These are phyloP conservation scores for Crossocerus cetratus DNA, from an alignment of 2,888 invertebrate species.

Conservation along the genomic window DNA sequence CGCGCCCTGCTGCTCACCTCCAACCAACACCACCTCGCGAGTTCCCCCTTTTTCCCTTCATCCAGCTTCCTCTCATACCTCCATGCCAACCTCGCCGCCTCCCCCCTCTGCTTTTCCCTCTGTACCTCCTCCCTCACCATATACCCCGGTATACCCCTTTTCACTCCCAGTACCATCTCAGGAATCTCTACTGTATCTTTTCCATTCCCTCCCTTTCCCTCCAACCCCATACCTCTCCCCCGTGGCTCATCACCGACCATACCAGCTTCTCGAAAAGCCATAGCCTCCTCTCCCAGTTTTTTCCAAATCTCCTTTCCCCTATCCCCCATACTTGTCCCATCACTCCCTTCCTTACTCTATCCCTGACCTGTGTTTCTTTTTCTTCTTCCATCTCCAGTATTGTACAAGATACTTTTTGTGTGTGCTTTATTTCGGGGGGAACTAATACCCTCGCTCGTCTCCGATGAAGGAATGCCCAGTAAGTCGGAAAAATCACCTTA, in stretches of 20 bases:
- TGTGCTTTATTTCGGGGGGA: no score
- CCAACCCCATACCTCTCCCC: background rate
- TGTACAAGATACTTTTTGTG: no score
- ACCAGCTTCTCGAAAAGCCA: no score
- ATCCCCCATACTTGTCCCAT: slow-evolving; percentile 1
- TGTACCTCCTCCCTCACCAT: background rate
- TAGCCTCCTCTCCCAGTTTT: no score
- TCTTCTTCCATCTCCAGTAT: no score
- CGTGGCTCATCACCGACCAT: no score
- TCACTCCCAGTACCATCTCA: background rate
- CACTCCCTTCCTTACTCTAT: background rate
- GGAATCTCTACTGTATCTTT: background rate
- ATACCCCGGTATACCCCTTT: background rate
- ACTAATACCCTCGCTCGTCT: no score
- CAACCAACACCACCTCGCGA: background rate
- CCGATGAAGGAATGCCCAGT: no score
- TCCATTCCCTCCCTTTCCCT: background rate
- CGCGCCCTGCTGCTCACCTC: background rate
- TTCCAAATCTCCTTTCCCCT: background rate
- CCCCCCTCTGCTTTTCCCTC: background rate
- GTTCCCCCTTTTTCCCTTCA: background rate
- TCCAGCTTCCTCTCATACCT: no score
- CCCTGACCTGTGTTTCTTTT: no score
- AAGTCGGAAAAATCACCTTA: no score
- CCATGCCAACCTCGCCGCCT: background rate